phyloP scores from a whole-genome alignment of 1,140 invertebrate species.

The Nautilus pompilius region DNA sequence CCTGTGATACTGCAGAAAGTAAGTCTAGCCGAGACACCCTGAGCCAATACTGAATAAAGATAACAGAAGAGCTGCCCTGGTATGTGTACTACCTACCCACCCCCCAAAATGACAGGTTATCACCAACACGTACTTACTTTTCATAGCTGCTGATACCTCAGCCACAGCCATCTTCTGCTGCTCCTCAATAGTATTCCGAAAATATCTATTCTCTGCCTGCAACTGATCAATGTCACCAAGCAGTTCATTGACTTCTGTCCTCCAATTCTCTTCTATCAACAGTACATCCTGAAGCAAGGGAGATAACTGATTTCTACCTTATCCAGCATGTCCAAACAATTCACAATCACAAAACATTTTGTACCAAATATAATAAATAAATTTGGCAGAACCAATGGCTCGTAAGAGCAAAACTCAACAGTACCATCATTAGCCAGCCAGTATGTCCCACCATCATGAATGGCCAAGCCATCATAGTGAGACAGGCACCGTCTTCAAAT shows the following conservation, averaged over 20 bases:
- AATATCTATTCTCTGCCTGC: constrained; percentile 86
- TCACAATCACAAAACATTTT: neutral
- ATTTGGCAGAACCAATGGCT: neutral
- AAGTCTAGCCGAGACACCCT: neutral
- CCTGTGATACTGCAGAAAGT: neutral
- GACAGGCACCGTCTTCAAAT: too few relatives aligned
- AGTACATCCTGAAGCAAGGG: constrained; percentile 75
- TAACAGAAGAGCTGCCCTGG: neutral
- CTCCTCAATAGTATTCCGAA: constrained; percentile 57
- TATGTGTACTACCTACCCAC: neutral
- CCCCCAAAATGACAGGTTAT: neutral
- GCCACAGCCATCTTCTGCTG: constrained; percentile 38
- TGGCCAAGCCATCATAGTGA: too few relatives aligned
- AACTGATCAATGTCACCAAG: constrained; percentile 75
- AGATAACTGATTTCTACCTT: neutral
- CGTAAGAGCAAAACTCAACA: neutral
- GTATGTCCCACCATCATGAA: neutral
- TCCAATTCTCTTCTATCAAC: constrained; percentile 92
- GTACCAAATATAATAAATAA: neutral
- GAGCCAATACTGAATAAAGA: neutral
- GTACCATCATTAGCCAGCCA: neutral
- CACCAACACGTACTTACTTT: constrained; percentile 28
- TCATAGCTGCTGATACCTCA: constrained; percentile 34
- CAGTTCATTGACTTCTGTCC: constrained; percentile 82
- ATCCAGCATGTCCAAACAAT: neutral